Conservation (phyloP, 92 coral and sea anemone genomes). For the Bergia sp. region DNA sequence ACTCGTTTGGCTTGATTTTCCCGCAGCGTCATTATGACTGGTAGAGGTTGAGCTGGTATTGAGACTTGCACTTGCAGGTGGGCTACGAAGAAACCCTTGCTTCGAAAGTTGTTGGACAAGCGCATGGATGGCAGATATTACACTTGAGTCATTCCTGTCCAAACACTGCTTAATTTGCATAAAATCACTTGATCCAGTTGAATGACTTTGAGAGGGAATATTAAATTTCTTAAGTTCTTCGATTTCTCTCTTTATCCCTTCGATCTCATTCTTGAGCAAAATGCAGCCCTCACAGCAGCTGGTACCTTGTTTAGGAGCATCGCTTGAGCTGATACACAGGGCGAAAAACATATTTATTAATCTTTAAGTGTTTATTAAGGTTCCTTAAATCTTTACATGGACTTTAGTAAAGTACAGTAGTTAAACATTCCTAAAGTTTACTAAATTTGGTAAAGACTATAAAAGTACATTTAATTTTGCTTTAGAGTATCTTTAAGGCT, state of each 20-base stretch:
- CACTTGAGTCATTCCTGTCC: neutral
- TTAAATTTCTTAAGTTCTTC: constrained; percentile 1
- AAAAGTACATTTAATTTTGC: too few species aligned
- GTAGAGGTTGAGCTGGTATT: neutral
- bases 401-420: too few species aligned
- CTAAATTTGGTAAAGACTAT: too few species aligned
- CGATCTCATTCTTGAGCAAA: constrained; percentile 8
- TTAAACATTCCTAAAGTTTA: too few species aligned
- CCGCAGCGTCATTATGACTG: neutral
- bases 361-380: too few species aligned
- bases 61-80: constrained; percentile 9
- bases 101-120: constrained; percentile 17
- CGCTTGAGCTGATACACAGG: neutral
- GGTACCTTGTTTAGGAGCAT: neutral
- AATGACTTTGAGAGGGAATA: neutral
- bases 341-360: too few species aligned
- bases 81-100: neutral
- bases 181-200: constrained; percentile 4
- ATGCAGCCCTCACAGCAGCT: neutral
- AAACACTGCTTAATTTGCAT: constrained; percentile 25
- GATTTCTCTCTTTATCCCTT: constrained; percentile 8
- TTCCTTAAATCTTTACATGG: too few species aligned
- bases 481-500: too few species aligned
- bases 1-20: neutral
- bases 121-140: neutral